A percentile compares a stretch with the other conserved stretches of the same genome.
Evolutionary conservation across 1,140 invertebrate species (phyloP).

Genomic region (Venturia canescens): DNA sequence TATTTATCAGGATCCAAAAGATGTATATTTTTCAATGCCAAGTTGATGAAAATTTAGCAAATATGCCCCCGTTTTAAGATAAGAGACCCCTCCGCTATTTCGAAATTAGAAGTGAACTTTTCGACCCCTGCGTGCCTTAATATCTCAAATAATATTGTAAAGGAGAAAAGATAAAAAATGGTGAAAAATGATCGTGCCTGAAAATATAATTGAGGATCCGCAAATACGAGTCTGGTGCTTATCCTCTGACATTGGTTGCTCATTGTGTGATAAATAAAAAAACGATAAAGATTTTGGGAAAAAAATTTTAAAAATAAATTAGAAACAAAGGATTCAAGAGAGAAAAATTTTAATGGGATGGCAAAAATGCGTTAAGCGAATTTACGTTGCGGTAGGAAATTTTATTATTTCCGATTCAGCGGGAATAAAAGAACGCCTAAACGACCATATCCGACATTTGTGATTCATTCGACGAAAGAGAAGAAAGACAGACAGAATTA

Average conservation of each 20-base stretch:
- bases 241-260: slow-evolving; percentile 42
- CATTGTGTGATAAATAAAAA: slow-evolving; percentile 48
- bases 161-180: background rate
- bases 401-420: slow-evolving; percentile 21
- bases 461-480: slow-evolving; percentile 63
- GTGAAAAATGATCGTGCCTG: slow-evolving; percentile 11
- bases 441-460: slow-evolving; percentile 60
- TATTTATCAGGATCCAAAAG: slow-evolving; percentile 56
- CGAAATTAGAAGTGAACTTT: background rate
- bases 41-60: slow-evolving; percentile 10
- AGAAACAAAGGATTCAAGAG: background rate
- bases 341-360: too few species aligned
- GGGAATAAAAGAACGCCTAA: slow-evolving; percentile 41
- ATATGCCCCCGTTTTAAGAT: background rate
- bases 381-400: slow-evolving; percentile 14
- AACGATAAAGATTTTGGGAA: background rate
- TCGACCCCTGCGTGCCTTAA: slow-evolving; percentile 40
- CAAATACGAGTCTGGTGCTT: slow-evolving; percentile 30
- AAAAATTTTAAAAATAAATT: background rate
- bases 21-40: slow-evolving; percentile 61
- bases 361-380: slow-evolving; percentile 7
- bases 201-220: slow-evolving; percentile 18
- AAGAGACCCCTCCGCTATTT: background rate
- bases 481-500: slow-evolving; percentile 44
- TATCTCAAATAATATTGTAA: slow-evolving; percentile 28